Evolutionary conservation across 92 coral and sea anemone genomes (phyloP), one percentile per base, ranked within the genome.

Genomic region (Phymanthus crucifer): DNA sequence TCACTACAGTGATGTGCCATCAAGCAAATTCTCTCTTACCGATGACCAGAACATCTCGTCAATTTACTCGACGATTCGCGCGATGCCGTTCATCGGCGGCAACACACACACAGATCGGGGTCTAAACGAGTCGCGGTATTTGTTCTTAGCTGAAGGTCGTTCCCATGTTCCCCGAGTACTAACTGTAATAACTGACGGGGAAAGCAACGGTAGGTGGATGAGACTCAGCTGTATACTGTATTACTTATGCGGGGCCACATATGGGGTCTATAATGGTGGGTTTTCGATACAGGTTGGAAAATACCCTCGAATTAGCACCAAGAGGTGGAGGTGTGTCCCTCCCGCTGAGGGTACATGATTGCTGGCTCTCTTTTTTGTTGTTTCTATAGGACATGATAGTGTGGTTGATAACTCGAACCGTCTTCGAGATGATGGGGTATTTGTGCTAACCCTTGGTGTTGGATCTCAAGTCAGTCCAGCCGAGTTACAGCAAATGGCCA

Each of bases 91-190:
- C 66, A 61, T 21, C 6, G 72, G 73, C 4, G 86, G 86, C 4
- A 65, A 65, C 64, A 82, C 86, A 3, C 45, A 82, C 61, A 82
- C 86, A 43, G 58, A 61, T 64, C 40, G 3, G 24, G 86, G 86
- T 18, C 80, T 82, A 4, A 57, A 57, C 23, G 52, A 23, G 66
- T 31, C 86, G 19, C 80, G 56, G 27, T 8, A 18, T 13, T 40
- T 61, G 33, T 82, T 82, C 35, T 17, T 36, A 4, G 4, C 32
- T 40, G 80, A 75, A 35, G 74, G 77, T 35, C 86, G 86, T 16
- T 18, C 23, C 56, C 13, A 57, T 61, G 80, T 65, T 73, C 71
- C 79, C 26, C 79, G 74, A 38, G 86, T 61, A 8, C 43, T 82
- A 3, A 66, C 65, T 35, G 75, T 82, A 23, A 74, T 82, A 40